A percentile compares a stretch with the other conserved stretches of the same genome.
These are phyloP conservation scores for Lamellibrachia satsuma DNA, from an alignment of 2,888 invertebrate species.

Conservation along the genomic window DNA sequence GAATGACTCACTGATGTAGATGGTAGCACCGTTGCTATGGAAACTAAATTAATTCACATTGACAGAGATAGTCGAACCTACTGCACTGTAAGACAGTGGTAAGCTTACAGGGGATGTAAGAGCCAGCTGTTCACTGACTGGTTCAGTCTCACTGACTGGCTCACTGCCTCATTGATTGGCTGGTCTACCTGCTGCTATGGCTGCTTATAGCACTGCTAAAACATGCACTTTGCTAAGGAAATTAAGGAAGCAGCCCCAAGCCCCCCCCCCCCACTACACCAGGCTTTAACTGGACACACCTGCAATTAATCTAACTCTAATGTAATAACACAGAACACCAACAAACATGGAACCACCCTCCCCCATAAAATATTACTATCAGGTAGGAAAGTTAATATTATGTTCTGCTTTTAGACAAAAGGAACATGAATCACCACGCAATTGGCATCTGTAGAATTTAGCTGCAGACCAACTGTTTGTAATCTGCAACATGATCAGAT, in stretches of 20 bases:
- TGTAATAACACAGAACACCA: too few species aligned
- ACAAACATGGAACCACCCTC: too few species aligned
- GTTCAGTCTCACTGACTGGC: not conserved
- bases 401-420: not conserved
- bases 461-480: not conserved
- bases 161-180: not conserved
- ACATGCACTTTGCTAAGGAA: not conserved
- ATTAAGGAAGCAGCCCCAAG: not conserved
- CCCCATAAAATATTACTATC: too few species aligned
- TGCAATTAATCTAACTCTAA: not conserved
- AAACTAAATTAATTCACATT: not conserved
- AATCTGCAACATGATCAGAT: not conserved
- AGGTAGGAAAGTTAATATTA: too few species aligned
- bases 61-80: not conserved
- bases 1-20: not conserved
- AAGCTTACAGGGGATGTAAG: not conserved
- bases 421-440: not conserved
- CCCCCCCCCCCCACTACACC: not conserved
- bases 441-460: not conserved
- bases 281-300: not conserved
- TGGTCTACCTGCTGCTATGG: not conserved
- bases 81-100: not conserved
- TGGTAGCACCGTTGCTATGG: not conserved
- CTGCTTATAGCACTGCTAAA: not conserved
- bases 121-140: not conserved